A percentile compares a stretch with the other conserved stretches of the same genome.
phyloP scores from a whole-genome alignment of 92 coral and sea anemone species.

The Muricea muricata region DNA sequence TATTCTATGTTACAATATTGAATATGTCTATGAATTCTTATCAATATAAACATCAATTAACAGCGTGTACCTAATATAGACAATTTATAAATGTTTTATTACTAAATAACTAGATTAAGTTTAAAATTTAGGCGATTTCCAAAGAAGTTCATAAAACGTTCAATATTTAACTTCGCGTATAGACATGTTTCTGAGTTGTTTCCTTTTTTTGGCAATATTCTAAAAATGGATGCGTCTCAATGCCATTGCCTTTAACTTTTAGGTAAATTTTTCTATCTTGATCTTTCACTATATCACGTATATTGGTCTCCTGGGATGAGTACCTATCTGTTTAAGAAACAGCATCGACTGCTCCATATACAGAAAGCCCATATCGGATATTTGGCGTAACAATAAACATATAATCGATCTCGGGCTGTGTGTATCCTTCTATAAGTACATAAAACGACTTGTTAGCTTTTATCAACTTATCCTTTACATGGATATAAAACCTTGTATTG shows the following conservation, averaged over 20 bases:
- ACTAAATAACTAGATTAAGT: neutral
- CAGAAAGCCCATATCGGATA: neutral
- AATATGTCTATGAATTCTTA: neutral
- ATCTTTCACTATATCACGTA: neutral
- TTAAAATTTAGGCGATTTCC: neutral
- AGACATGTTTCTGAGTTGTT: neutral
- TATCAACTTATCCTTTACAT: constrained; percentile 29
- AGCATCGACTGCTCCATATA: neutral
- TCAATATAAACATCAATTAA: neutral
- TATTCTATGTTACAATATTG: neutral
- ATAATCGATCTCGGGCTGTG: constrained; percentile 31
- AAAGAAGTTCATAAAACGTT: neutral
- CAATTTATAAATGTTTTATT: neutral
- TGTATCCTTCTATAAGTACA: constrained; percentile 33
- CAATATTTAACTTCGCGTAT: neutral
- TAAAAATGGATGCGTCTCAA: neutral
- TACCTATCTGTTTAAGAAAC: neutral
- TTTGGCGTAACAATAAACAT: neutral
- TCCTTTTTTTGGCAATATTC: neutral
- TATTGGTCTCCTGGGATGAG: neutral
- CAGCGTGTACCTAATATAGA: neutral
- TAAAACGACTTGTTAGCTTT: constrained; percentile 34
- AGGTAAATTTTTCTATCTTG: constrained; percentile 3
- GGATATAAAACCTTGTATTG: constrained; percentile 35
- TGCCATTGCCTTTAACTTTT: too few species aligned